Base-by-base conservation (phyloP, 1,140 invertebrate species). In the Pogonognathellus flavescens region DNA sequence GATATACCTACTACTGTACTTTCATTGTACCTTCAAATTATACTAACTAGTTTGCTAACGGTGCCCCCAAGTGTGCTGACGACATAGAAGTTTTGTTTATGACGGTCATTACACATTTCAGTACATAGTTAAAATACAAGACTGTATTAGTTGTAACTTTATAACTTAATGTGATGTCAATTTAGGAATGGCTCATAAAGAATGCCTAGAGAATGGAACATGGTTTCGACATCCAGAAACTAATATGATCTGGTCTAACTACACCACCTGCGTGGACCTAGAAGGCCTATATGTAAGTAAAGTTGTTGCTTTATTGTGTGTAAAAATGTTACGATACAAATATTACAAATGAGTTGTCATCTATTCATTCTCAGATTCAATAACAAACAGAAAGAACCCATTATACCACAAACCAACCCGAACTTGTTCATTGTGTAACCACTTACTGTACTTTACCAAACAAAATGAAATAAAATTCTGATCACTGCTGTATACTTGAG, bases 221-320 rank as follows among this genome's bases (percentile, higher is more conserved):
- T 93, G 92, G 92, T 92, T 90, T 86, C 87, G 89, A 7, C 91
- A 92, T 87, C 91, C 91, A 7, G 85, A 86, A 7, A 91, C 90
- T 7, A 91, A 91, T 66, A 82, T 80, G 14, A 89, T 89, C 0
- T 93, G 92, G 92, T 91, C 91, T n/a, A 93, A 93, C 88, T 93
- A 93, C 86, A 92, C 91, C 14, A 90, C 90, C 3, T 93, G 92
- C 87, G 82, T 93, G 16, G 90, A 92, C 84, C 85, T 90, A 7
- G 90, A 91, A 13, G 92, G 92, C 89, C 89, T 92, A 18, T 83
- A 89, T 87, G 91, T 92, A 90, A 89, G 89, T 66, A 18, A 82
- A 57, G 49, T 60, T 84, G 16, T 11, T 53, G 10, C 8, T 80
- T 52, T 7, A 80, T 76, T 76, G 20, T 31, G 41, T 41, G 13